These are phyloP conservation scores for Pomacea maculata DNA, from an alignment of 1,140 invertebrate species.

Conservation along the genomic window DNA sequence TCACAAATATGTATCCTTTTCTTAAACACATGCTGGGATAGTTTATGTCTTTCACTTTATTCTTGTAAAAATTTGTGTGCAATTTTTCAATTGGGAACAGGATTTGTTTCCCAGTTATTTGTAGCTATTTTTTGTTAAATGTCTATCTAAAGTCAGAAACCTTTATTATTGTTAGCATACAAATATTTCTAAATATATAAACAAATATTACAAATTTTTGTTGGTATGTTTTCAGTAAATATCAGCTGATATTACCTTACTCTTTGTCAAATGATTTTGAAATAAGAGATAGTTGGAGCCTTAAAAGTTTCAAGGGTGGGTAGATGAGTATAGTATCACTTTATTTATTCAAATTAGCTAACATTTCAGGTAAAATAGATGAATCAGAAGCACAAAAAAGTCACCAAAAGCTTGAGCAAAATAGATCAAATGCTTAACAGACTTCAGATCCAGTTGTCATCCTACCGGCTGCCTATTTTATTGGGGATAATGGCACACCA, in stretches of 20 bases:
- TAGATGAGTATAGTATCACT: no score
- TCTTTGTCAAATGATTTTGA: no score
- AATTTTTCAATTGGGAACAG: not conserved
- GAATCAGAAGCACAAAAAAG: not conserved
- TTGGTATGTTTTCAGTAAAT: no score
- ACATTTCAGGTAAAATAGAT: no score
- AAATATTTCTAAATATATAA: no score
- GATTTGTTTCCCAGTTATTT: not conserved
- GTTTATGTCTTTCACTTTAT: not conserved
- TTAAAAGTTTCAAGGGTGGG: no score
- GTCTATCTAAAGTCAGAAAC: not conserved
- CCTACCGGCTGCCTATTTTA: slow-evolving; percentile 86
- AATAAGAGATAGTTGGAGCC: not conserved
- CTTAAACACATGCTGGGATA: not conserved
- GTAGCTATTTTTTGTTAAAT: not conserved
- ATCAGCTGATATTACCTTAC: no score
- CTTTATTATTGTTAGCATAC: no score
- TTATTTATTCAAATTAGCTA: no score
- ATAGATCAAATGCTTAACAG: not conserved
- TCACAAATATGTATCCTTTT: slow-evolving; percentile 80
- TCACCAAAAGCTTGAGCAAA: not conserved
- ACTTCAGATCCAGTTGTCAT: slow-evolving; percentile 80
- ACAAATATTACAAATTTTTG: no score
- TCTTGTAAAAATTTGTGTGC: no score
- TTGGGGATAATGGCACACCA: slow-evolving; percentile 79